These are phyloP conservation scores for Hyposmocoma kahamanoa DNA, from an alignment of 1,140 invertebrate species.

Conservation along the genomic window DNA sequence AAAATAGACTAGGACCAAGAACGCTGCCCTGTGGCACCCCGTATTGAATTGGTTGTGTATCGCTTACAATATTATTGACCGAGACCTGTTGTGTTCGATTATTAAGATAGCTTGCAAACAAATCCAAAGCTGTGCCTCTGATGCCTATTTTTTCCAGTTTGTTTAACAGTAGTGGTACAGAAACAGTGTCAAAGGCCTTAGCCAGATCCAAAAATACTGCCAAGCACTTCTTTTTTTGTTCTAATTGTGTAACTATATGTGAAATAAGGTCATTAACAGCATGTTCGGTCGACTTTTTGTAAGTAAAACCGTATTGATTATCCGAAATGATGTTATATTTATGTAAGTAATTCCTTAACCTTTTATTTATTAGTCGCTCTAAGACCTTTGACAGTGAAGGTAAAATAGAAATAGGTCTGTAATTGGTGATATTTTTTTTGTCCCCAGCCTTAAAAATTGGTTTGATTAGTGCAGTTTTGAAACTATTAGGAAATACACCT, in stretches of 20 bases:
- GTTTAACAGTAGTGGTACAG: background rate
- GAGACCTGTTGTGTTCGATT: background rate
- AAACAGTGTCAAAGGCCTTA: slow-evolving; percentile 7
- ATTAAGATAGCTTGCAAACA: background rate
- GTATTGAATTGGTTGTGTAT: background rate
- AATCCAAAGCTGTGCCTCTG: background rate
- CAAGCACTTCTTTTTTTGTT: background rate
- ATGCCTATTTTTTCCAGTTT: slow-evolving; percentile 3
- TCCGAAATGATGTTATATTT: background rate
- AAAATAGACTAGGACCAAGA: background rate
- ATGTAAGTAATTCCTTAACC: background rate
- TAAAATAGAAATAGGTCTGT: slow-evolving; percentile 5
- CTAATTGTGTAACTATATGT: background rate
- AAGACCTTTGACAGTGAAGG: background rate
- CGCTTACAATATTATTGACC: background rate
- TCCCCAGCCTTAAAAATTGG: background rate
- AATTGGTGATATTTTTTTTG: background rate
- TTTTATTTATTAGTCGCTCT: slow-evolving; percentile 1
- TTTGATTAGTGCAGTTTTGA: background rate
- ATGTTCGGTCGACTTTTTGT: slow-evolving; percentile 1
- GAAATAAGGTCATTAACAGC: background rate
- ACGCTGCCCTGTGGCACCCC: background rate
- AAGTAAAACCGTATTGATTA: slow-evolving; percentile 4
- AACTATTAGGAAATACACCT: background rate
- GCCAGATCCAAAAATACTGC: slow-evolving; percentile 5